Evolutionary conservation across 2,888 invertebrate genomes (phyloP).

Genomic region (Gryllus longicercus): DNA sequence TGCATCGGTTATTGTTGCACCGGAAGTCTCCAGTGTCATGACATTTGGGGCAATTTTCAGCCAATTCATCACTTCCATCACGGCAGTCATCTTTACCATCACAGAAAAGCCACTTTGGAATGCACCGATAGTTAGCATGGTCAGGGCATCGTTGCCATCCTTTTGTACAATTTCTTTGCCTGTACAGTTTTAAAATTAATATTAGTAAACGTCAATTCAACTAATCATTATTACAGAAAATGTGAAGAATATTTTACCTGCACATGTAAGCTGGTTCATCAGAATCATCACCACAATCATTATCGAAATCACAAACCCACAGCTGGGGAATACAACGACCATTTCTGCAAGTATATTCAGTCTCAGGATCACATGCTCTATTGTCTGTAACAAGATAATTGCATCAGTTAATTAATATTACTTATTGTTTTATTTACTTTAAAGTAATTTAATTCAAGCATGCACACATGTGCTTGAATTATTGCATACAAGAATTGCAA

Average conservation of each 20-base stretch:
- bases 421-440: too few species aligned
- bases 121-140: constrained; percentile 88
- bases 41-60: constrained; percentile 88
- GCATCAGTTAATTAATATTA: too few species aligned
- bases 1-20: constrained; percentile 85
- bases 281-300: constrained; percentile 92
- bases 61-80: constrained; percentile 89
- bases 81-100: constrained; percentile 96
- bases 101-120: constrained; percentile 97
- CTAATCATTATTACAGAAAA: neutral
- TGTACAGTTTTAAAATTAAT: constrained; percentile 41
- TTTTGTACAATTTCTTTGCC: constrained; percentile 86
- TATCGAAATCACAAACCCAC: constrained; percentile 95
- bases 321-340: constrained; percentile 89
- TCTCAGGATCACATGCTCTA: constrained; percentile 73
- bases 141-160: constrained; percentile 96
- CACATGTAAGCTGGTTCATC: constrained; percentile 94
- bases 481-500: too few species aligned
- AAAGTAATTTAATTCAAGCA: too few species aligned
- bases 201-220: neutral
- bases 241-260: constrained; percentile 40
- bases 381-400: constrained; percentile 54
- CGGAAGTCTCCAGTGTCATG: constrained; percentile 85
- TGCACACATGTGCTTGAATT: too few species aligned
- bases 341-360: constrained; percentile 85